These are phyloP conservation scores for Rhombomys opimus DNA, from an alignment of 2,113 vertebrate species.

Conservation along the genomic window DNA sequence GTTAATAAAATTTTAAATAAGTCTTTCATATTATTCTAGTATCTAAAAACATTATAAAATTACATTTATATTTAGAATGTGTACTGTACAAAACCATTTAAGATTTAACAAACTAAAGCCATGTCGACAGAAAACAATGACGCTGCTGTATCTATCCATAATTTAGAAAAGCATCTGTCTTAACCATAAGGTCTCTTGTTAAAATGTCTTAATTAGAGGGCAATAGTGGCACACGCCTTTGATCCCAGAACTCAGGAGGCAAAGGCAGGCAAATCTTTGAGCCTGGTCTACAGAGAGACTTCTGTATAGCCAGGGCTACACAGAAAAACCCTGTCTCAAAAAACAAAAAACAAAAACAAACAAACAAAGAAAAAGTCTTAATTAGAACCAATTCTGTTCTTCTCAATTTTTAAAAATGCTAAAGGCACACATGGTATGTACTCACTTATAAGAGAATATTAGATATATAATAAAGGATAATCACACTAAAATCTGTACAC, in stretches of 20 bases:
- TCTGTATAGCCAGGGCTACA: not conserved
- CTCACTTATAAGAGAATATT: too few species aligned
- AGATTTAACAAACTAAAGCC: constrained; percentile 33
- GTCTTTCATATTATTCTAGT: constrained; percentile 22
- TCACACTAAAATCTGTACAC: too few species aligned
- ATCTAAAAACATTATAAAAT: constrained; percentile 21
- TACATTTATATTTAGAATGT: constrained; percentile 42
- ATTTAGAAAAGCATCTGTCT: constrained; percentile 15
- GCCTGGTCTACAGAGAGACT: not conserved
- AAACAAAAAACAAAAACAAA: not conserved
- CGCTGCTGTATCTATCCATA: constrained; percentile 4
- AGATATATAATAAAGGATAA: too few species aligned
- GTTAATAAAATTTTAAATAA: constrained; percentile 39
- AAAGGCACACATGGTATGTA: too few species aligned
- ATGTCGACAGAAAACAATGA: not conserved
- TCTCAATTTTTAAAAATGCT: not conserved
- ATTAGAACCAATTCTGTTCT: constrained; percentile 24
- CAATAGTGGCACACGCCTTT: not conserved
- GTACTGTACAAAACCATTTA: constrained; percentile 21
- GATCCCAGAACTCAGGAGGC: not conserved
- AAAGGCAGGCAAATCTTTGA: not conserved
- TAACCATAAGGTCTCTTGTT: constrained; percentile 47
- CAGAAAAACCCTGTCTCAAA: not conserved
- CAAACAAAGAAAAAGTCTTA: not conserved
- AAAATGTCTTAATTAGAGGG: constrained; percentile 18